phyloP scores from a whole-genome alignment of 2,113 vertebrate genomes.

The Scophthalmus maximus region DNA sequence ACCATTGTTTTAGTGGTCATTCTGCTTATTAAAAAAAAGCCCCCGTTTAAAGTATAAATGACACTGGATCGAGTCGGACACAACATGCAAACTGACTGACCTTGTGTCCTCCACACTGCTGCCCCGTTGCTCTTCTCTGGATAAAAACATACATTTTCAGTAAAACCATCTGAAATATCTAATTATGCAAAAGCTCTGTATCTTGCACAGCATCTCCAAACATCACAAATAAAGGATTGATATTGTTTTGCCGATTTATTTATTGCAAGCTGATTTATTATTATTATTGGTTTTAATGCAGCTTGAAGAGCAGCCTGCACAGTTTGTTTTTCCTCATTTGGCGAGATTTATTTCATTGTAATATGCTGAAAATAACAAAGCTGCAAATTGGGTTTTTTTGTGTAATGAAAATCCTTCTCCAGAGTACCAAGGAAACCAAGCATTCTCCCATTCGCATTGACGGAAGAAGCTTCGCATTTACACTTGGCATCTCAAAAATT shows the following conservation, averaged over 20 bases:
- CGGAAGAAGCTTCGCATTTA: background rate
- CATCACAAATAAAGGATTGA: too few relatives aligned
- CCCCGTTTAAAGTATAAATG: background rate
- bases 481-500: background rate
- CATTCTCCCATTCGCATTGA: background rate
- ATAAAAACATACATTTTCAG: too few relatives aligned
- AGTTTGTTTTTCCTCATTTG: background rate
- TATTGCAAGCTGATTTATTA: constrained; percentile 4
- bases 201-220: too few relatives aligned
- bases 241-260: too few relatives aligned
- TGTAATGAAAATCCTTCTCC: background rate
- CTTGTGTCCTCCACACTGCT: background rate
- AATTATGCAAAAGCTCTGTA: too few relatives aligned
- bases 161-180: too few relatives aligned
- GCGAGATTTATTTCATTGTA: background rate
- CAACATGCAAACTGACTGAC: background rate
- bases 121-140: too few relatives aligned
- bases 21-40: too few relatives aligned
- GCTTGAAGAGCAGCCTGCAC: background rate
- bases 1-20: too few relatives aligned
- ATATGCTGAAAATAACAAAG: background rate
- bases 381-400: background rate
- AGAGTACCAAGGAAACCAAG: background rate
- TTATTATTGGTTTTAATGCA: too few relatives aligned
- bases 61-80: background rate